Evolutionary conservation across 1,140 invertebrate genomes (phyloP), one percentile per base, ranked within the genome.

Genomic region (Atopsyche davidsoni): DNA sequence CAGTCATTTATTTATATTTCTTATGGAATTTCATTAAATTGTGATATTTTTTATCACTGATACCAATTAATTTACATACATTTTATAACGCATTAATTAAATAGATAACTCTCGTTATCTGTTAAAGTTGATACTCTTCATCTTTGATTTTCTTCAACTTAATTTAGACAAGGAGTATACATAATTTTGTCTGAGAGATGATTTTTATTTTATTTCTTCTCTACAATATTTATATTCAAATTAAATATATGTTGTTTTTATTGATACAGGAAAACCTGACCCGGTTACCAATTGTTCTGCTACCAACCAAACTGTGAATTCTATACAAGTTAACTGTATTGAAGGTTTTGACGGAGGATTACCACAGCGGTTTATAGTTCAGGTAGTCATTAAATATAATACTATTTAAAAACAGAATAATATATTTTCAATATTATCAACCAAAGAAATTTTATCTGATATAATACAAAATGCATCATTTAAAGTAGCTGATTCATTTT

Each of bases 311-410:
- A 79, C 70, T 7, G 76, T 69, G 45, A 69, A 72, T 57, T 69
- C 72, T 2, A 61, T 85, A 35, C 75, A 78, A 35, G 74, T 86
- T 17, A 79, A 75, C 57, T 87, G 83, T 64, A 64, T 73, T n/a
- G 75, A 81, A 1, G 83, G 84, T n/a, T 79, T 79, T 53, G 81
- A 84, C 55, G 84, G 85, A 4, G 85, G 85, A 11, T 71, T 85
- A 7, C 60, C 63, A 22, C 73, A 73, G 50, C 48, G 61, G 1
- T 73, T 72, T 46, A 50, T 70, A 1, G 57, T 74, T 24, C 66
- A 72, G 56, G 69, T 70, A 52, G 58, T n/a, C n/a, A n/a, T n/a
- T n/a, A n/a, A n/a, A n/a, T n/a, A n/a, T n/a, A n/a, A n/a, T n/a
- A n/a, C n/a, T n/a, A n/a, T n/a, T n/a, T n/a, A n/a, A n/a, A n/a